Evolutionary conservation across 2,888 invertebrate species (phyloP), one percentile per base, ranked within the genome.

Genomic region (Teleogryllus oceanicus): DNA sequence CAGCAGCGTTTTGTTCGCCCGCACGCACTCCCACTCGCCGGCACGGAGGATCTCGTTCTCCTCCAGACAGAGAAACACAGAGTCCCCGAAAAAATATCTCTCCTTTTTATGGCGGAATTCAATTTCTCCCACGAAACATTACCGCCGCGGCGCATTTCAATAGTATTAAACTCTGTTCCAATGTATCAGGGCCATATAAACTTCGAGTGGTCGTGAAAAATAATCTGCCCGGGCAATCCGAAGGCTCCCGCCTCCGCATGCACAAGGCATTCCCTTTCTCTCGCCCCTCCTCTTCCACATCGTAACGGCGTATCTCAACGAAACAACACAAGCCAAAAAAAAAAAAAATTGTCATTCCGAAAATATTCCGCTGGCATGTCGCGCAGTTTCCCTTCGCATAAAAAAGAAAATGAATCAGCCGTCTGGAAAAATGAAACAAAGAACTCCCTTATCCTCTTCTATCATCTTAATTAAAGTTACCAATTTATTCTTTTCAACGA

Each of bases 381-480:
- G 76, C 37, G 77, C 37, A 8, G 77, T 50, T 62, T 62, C 50
- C 77, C 77, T 77, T 77, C 77, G 37, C 37, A 62, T 62, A 62
- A n/a, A 62, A 62, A 62, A 62, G 62, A 62, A 76, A 80, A 80
- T 80, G 80, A 80, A 80, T 80, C 81, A 81, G 62, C 79, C 78
- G 77, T 74, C 50, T 78, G 77, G 78, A 80, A 80, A 82, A 82
- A 80, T 80, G 79, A 82, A 81, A 82, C 82, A 82, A 82, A 82
- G 81, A 81, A 62, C 79, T 62, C 77, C 81, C 78, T 82, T 82
- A 82, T 82, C 82, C 81, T 78, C 80, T 81, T 81, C 79, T 80
- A 82, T 81, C 82, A 88, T 88, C 88, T 88, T 88, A 88, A 88
- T 88, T 88, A 88, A 88, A 88, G 85, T 88, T 86, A 86, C 87